Evolutionary conservation across 1,140 invertebrate species (phyloP).

Genomic region (Drosophila takahashii): DNA sequence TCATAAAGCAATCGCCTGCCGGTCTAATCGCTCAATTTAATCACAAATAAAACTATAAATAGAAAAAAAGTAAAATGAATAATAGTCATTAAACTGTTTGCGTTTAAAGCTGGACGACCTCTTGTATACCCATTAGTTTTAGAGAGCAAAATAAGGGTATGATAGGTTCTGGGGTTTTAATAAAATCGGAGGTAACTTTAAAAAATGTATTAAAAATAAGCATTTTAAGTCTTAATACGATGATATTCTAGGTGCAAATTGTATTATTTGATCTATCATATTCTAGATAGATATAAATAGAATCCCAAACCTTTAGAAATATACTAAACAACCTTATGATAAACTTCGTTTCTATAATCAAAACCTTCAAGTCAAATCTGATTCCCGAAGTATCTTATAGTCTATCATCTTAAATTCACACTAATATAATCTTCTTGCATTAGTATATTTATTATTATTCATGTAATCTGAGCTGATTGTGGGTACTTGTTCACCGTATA

Average conservation of each 20-base stretch:
- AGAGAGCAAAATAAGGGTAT: not conserved
- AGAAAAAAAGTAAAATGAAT: constrained; percentile 55
- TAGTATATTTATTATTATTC: constrained; percentile 32
- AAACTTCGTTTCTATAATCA: too few relatives aligned
- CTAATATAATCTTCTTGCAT: too few relatives aligned
- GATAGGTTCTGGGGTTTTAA: not conserved
- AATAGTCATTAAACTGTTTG: constrained; percentile 67
- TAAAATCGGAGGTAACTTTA: too few relatives aligned
- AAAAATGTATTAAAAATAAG: too few relatives aligned
- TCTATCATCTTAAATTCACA: not conserved
- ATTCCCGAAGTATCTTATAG: not conserved
- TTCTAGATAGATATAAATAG: too few relatives aligned
- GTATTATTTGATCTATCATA: too few relatives aligned
- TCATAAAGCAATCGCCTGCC: not conserved
- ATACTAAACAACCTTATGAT: too few relatives aligned
- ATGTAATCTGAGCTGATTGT: constrained; percentile 24
- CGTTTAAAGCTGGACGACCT: constrained; percentile 44
- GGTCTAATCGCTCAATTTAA: constrained; percentile 51
- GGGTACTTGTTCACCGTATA: constrained; percentile 7
- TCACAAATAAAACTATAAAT: constrained; percentile 60
- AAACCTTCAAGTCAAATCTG: too few relatives aligned
- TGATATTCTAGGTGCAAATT: too few relatives aligned
- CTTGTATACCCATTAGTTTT: constrained; percentile 15
- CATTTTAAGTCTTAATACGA: too few relatives aligned
- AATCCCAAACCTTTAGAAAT: too few relatives aligned